Conservation (phyloP, 2,797 vertebrate genomes). For the Pampus argenteus region DNA sequence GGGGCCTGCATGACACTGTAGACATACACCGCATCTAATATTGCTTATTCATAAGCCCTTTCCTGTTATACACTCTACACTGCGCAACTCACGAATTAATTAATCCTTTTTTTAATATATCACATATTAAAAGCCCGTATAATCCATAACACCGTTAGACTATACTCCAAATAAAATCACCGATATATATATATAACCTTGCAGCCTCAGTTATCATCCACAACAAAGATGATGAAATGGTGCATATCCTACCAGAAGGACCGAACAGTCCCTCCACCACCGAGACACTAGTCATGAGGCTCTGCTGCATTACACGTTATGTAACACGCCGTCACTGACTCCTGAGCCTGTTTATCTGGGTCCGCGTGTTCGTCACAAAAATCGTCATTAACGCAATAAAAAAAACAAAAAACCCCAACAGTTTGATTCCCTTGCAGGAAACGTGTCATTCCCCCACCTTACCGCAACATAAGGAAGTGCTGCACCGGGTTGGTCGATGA, state of each 20-base stretch:
- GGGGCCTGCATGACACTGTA: slow-evolving; percentile 48
- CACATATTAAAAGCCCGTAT: slow-evolving; percentile 4
- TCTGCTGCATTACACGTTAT: slow-evolving; percentile 83
- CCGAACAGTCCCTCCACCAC: slow-evolving; percentile 64
- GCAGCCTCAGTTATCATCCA: slow-evolving; percentile 11
- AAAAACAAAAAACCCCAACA: background rate
- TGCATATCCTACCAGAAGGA: slow-evolving; percentile 66
- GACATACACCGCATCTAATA: slow-evolving; percentile 48
- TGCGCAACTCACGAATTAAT: slow-evolving; percentile 62
- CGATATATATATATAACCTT: background rate
- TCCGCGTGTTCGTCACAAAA: slow-evolving; percentile 19
- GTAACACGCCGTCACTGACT: slow-evolving; percentile 79
- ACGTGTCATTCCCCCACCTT: slow-evolving; percentile 54
- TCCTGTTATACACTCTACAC: slow-evolving; percentile 42
- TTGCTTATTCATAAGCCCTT: slow-evolving; percentile 53
- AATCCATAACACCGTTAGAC: background rate
- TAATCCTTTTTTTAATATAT: slow-evolving; percentile 4
- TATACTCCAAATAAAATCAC: background rate
- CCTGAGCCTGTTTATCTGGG: slow-evolving; percentile 71
- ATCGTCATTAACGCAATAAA: slow-evolving; percentile 8
- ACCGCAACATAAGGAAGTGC: slow-evolving; percentile 86
- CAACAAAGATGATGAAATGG: slow-evolving; percentile 44
- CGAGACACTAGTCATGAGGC: slow-evolving; percentile 73
- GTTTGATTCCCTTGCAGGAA: background rate
- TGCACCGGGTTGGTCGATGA: slow-evolving; percentile 80